These are phyloP conservation scores for Hystrix brachyura DNA, from an alignment of 2,113 vertebrate genomes.

Conservation along the genomic window DNA sequence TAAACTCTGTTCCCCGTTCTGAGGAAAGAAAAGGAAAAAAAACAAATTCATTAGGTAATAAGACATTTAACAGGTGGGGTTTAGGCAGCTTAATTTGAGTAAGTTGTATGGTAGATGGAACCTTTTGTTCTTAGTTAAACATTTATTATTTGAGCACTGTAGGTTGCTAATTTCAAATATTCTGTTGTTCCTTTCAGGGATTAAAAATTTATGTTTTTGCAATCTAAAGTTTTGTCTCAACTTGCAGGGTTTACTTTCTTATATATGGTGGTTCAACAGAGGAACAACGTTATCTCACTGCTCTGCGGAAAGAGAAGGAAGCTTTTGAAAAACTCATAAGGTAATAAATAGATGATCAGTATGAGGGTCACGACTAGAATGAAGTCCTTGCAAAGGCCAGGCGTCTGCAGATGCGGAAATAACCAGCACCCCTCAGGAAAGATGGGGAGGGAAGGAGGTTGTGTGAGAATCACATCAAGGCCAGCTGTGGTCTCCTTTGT, in stretches of 20 bases:
- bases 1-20: background rate
- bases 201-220: background rate
- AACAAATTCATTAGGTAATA: background rate
- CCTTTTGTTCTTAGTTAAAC: slow-evolving; percentile 54
- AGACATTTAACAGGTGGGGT: slow-evolving; percentile 33
- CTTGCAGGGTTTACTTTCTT: slow-evolving; percentile 96
- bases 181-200: background rate
- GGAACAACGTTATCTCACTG: slow-evolving; percentile 97
- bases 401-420: background rate
- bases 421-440: background rate
- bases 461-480: accelerated
- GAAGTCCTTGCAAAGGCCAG: background rate
- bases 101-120: background rate
- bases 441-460: background rate
- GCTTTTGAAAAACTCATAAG: slow-evolving; percentile 99
- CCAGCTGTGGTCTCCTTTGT: too few species aligned
- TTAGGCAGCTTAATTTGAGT: slow-evolving; percentile 22
- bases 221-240: slow-evolving; percentile 50
- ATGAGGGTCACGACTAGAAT: accelerated
- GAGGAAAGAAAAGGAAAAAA: background rate
- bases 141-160: slow-evolving; percentile 35
- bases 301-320: slow-evolving; percentile 96
- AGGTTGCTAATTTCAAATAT: slow-evolving; percentile 14
- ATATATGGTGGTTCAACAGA: slow-evolving; percentile 98
- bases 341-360: slow-evolving; percentile 82